Evolutionary conservation across 2,888 invertebrate genomes (phyloP).

Genomic region (Sinhomidia bicolor): DNA sequence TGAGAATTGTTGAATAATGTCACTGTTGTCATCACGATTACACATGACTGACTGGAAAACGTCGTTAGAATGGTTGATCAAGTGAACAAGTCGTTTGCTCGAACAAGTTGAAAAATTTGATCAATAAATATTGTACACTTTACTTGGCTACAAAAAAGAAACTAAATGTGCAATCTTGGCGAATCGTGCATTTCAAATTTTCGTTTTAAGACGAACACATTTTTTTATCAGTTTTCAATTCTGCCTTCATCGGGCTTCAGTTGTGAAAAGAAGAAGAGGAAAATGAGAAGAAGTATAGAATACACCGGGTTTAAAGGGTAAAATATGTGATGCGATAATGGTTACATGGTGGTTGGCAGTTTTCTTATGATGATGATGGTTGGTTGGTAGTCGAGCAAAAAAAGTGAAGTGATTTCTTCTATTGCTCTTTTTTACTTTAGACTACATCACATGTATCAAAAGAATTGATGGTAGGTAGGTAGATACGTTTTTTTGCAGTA

Average conservation of each 20-base stretch:
- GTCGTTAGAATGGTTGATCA: constrained; percentile 1
- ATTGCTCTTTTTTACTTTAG: not conserved
- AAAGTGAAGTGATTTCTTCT: constrained; percentile 51
- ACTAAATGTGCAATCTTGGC: not conserved
- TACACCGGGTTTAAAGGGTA: constrained; percentile 4
- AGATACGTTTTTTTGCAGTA: not conserved
- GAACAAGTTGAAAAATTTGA: constrained; percentile 5
- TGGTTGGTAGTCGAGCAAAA: constrained; percentile 23
- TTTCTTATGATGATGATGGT: constrained; percentile 30
- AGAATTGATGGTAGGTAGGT: not conserved
- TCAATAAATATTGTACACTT: constrained; percentile 17
- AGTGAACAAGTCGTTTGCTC: constrained; percentile 34
- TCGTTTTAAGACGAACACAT: not conserved
- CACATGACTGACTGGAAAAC: constrained; percentile 4
- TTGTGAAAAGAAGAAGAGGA: not conserved
- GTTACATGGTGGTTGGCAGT: constrained; percentile 42
- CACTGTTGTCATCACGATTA: constrained; percentile 17
- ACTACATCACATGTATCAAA: too few relatives aligned
- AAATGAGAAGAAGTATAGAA: not conserved
- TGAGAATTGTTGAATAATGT: not conserved
- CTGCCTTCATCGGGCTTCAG: not conserved
- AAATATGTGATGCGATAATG: constrained; percentile 45
- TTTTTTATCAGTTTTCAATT: constrained; percentile 37
- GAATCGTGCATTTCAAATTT: constrained; percentile 19
- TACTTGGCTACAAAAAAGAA: not conserved